These are phyloP conservation scores for Bhutanitis thaidina DNA, from an alignment of 2,888 invertebrate species.

Conservation along the genomic window DNA sequence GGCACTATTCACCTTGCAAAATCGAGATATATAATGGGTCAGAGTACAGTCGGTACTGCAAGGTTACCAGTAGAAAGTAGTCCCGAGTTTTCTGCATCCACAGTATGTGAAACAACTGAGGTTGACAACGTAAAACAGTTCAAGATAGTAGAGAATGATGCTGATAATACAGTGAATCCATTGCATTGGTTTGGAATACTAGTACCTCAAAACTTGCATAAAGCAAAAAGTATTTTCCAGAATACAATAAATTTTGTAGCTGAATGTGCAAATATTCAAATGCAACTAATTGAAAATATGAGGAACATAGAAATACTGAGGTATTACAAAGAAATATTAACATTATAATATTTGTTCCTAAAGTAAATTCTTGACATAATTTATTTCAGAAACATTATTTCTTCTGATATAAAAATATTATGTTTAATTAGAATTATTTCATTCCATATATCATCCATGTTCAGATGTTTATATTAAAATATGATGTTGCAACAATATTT, in stretches of 20 bases:
- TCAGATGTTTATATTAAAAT: no score
- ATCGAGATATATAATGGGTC: conserved; percentile 87
- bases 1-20: conserved; percentile 89
- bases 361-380: no score
- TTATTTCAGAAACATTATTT: no score
- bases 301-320: conserved; percentile 48
- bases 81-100: conserved; percentile 61
- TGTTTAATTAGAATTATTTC: no score
- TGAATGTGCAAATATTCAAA: conserved; percentile 85
- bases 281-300: conserved; percentile 70
- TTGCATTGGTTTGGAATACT: conserved; percentile 93
- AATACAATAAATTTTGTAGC: conserved; percentile 83
- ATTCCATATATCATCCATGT: no score
- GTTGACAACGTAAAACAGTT: conserved; percentile 64
- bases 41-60: conserved; percentile 83
- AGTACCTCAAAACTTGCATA: conserved; percentile 88
- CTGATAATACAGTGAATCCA: conserved; percentile 79
- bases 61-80: conserved; percentile 85
- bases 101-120: conserved; percentile 53
- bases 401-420: no score
- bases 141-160: conserved; percentile 50
- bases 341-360: conserved; percentile 7
- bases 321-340: conserved; percentile 36
- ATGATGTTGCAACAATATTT: no score
- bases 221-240: conserved; percentile 87